Conservation (phyloP, 2,797 vertebrate genomes). For the Cossypha caffra region DNA sequence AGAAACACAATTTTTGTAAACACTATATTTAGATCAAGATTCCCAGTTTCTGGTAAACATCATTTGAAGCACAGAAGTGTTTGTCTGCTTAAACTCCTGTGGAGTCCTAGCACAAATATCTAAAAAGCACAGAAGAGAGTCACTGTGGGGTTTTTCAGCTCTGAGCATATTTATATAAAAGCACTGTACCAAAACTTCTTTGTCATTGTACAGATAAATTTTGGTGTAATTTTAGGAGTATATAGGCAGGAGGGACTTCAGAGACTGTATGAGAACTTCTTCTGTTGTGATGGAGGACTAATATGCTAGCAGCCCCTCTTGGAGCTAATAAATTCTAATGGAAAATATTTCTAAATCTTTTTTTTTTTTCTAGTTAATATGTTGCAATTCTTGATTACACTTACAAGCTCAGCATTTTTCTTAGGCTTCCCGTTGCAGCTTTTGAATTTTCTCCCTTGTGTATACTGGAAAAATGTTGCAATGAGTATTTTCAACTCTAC, state of each 20-base stretch:
- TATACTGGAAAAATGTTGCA: neutral
- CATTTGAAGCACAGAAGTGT: neutral
- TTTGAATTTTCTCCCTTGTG: neutral
- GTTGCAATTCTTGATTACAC: neutral
- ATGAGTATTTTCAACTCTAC: neutral
- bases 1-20: neutral
- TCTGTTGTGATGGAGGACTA: neutral
- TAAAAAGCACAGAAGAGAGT: neutral
- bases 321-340: no score
- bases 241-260: neutral
- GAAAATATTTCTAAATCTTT: neutral
- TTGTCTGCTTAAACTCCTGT: neutral
- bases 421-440: neutral
- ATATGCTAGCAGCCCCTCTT: neutral
- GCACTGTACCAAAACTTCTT: neutral
- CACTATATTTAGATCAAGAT: neutral
- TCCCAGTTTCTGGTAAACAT: neutral
- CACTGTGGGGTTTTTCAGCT: neutral
- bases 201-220: neutral
- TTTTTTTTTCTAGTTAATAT: neutral
- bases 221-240: neutral
- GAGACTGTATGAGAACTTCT: neutral
- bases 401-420: neutral
- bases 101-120: neutral
- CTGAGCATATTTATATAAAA: neutral